Evolutionary conservation across 2,888 invertebrate species (phyloP).

Genomic region (Brachypalpus laphriformis): DNA sequence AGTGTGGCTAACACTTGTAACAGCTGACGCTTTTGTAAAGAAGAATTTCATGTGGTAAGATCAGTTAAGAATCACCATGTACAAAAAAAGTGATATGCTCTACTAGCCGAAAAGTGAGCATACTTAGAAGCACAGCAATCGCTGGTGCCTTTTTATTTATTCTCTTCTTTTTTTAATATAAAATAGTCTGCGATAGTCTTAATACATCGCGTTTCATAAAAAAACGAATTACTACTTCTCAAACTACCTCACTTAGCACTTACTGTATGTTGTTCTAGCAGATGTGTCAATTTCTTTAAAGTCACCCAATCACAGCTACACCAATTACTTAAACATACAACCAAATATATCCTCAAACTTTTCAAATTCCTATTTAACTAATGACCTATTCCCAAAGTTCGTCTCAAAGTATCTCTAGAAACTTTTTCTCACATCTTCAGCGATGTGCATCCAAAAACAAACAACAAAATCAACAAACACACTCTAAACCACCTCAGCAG

Average conservation of each 20-base stretch:
- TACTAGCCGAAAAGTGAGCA: too few species aligned
- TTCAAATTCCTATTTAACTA: slow-evolving; percentile 9
- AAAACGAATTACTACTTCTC: neutral
- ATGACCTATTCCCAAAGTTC: neutral
- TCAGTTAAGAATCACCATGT: too few species aligned
- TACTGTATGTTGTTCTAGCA: neutral
- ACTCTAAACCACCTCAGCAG: slow-evolving; percentile 28
- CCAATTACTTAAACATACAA: slow-evolving; percentile 29
- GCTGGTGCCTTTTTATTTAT: too few species aligned
- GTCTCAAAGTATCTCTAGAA: neutral
- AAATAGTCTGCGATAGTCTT: too few species aligned
- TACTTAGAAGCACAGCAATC: too few species aligned
- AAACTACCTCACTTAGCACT: neutral
- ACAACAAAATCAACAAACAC: slow-evolving; percentile 3
- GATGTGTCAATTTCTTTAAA: neutral
- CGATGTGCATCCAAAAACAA: slow-evolving; percentile 29
- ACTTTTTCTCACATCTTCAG: slow-evolving; percentile 44
- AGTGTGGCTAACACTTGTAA: too few species aligned
- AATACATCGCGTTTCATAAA: neutral
- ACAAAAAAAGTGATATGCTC: too few species aligned
- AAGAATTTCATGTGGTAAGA: too few species aligned
- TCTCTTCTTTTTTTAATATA: too few species aligned
- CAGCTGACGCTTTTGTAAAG: too few species aligned
- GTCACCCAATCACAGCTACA: slow-evolving; percentile 25
- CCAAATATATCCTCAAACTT: neutral